phyloP scores from a whole-genome alignment of 92 coral and sea anemone genomes.

The Blastomussa wellsi region DNA sequence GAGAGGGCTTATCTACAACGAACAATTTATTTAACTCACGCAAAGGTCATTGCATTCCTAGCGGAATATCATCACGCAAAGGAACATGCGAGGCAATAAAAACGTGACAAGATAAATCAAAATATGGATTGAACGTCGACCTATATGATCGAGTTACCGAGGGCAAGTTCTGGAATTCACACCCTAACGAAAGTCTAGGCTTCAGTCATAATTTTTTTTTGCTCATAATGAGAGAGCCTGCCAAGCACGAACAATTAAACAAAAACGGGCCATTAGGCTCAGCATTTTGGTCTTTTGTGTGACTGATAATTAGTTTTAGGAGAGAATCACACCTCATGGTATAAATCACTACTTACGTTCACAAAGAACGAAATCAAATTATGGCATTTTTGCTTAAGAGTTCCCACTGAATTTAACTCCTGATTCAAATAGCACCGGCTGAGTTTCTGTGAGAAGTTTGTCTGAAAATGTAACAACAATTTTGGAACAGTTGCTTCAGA shows the following conservation, averaged over 20 bases:
- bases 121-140: background rate
- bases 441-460: too few relatives aligned
- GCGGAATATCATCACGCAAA: background rate
- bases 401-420: too few relatives aligned
- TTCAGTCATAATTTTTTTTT: background rate
- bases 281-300: too few relatives aligned
- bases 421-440: too few relatives aligned
- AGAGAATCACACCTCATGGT: too few relatives aligned
- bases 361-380: too few relatives aligned
- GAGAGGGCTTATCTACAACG: background rate
- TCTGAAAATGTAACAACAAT: too few relatives aligned
- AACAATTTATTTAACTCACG: background rate
- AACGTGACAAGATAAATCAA: background rate
- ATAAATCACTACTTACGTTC: too few relatives aligned
- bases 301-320: too few relatives aligned
- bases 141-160: background rate
- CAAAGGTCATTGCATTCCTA: background rate
- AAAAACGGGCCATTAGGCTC: background rate
- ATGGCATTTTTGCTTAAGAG: too few relatives aligned
- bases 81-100: background rate
- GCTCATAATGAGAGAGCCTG: background rate
- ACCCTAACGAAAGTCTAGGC: background rate
- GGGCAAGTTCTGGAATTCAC: background rate
- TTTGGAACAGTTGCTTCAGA: too few relatives aligned
- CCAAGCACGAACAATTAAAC: background rate